Base-by-base conservation (phyloP, 2,888 invertebrate species). In the Cosmorhoe ocellata region DNA sequence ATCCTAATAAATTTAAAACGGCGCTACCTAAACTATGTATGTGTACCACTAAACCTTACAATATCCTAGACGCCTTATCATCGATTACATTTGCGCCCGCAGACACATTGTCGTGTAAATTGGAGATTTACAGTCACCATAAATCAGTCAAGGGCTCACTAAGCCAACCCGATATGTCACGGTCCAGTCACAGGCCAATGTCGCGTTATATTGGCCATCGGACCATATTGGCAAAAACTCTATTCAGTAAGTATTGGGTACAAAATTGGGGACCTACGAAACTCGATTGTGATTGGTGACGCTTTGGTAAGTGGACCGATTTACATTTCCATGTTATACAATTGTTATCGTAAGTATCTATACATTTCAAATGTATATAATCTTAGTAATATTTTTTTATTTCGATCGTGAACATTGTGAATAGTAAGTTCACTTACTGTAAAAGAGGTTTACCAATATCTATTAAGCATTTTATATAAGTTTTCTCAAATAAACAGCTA, bases 101-200 rank as follows among this genome's bases (percentile, higher is more conserved):
- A 67, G 67, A 69, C 63, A 69, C 67, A 71, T 69, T 77, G 78
- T 79, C 81, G 82, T 82, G 84, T 86, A 86, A 88, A 86, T 86
- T 83, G 85, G 81, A 85, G 86, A 87, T 89, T 85, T 85, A 80
- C 84, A 76, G 74, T 67, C 69, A 74, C 81, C 69, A 84, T 90
- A 89, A 89, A 90, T 90, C 88, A 88, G 85, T 83, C 84, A 79
- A 81, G 81, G 82, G 76, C 78, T 73, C 31, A 43, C 52, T 84
- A 85, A 88, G 83, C 86, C 79, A 66, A 68, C 79, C 44, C 84
- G 71, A 87, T 88, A 83, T 79, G 84, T 88, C 81, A 85, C 77
- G 64, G 59, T 63, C 53, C 47, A 46, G 58, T 56, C 66, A 66
- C 65, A 64, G 64, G 70, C 81, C 78, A 76, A 72, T 75, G 79